Percentiles rank a stretch among this genome's conserved stretches.
Evolutionary conservation across 2,888 invertebrate genomes (phyloP).

Genomic region (Campoplex capitator): DNA sequence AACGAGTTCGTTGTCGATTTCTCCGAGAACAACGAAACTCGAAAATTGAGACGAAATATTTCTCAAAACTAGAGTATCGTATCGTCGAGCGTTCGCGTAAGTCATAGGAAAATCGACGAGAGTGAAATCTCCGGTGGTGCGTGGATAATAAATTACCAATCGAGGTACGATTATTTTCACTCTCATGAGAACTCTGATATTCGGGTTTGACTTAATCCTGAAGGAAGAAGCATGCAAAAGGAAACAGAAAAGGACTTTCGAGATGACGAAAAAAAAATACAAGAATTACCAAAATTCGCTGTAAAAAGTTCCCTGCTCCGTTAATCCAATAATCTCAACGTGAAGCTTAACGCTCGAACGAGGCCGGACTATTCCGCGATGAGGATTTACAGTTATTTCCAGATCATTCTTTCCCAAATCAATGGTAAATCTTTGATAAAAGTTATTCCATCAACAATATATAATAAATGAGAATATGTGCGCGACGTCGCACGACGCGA

Average conservation of each 20-base stretch:
- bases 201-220: constrained; percentile 77
- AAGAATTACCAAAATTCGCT: constrained; percentile 84
- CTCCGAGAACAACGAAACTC: constrained; percentile 83
- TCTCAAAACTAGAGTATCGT: constrained; percentile 81
- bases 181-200: constrained; percentile 74
- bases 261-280: background rate
- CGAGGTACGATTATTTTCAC: constrained; percentile 80
- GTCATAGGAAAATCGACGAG: constrained; percentile 84
- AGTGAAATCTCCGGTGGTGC: constrained; percentile 81
- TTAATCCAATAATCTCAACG: constrained; percentile 82
- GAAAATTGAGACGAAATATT: constrained; percentile 83
- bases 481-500: too few species aligned
- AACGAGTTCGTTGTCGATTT: constrained; percentile 76
- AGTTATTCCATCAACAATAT: too few species aligned
- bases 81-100: constrained; percentile 81
- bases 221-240: background rate
- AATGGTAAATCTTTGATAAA: constrained; percentile 79
- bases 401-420: constrained; percentile 84
- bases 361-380: constrained; percentile 81
- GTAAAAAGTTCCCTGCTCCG: constrained; percentile 79
- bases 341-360: constrained; percentile 73
- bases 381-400: constrained; percentile 83
- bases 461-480: too few species aligned
- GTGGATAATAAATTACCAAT: constrained; percentile 82
- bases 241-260: background rate